These are phyloP conservation scores for Ibycter americanus DNA, from an alignment of 2,797 vertebrate genomes.

Conservation along the genomic window DNA sequence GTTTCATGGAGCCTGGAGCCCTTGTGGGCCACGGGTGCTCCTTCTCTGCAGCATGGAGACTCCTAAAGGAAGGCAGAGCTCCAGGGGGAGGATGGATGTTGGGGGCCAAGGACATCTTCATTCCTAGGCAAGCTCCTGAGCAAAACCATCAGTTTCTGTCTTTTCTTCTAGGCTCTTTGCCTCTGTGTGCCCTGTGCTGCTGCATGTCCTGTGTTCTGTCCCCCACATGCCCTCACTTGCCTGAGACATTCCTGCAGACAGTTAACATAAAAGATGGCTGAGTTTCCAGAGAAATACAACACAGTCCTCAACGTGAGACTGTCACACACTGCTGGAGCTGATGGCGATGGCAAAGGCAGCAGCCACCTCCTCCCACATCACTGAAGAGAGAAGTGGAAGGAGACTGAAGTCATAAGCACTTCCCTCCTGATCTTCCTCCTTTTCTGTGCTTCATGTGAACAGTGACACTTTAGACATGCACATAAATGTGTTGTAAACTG, in stretches of 20 bases:
- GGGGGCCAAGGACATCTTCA: background rate
- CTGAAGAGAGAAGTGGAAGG: background rate
- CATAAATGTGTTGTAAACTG: background rate
- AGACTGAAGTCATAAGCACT: background rate
- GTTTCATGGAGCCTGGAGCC: background rate
- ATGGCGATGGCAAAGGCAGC: background rate
- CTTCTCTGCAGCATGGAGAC: background rate
- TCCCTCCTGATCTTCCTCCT: background rate
- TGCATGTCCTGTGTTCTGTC: background rate
- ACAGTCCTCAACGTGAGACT: background rate
- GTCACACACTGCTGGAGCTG: background rate
- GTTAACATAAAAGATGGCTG: background rate
- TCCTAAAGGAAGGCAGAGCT: background rate
- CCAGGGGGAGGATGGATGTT: background rate
- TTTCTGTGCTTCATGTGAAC: background rate
- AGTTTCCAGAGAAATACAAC: background rate
- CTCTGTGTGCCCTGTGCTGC: background rate
- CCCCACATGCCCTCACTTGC: background rate
- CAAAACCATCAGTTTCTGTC: background rate
- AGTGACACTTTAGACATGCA: background rate
- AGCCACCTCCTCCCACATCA: background rate
- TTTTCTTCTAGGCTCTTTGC: background rate
- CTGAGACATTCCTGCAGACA: background rate
- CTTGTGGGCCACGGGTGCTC: background rate
- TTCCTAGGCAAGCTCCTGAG: background rate